Conservation (phyloP, 2,113 vertebrate genomes). For the Ciconia maguari region DNA sequence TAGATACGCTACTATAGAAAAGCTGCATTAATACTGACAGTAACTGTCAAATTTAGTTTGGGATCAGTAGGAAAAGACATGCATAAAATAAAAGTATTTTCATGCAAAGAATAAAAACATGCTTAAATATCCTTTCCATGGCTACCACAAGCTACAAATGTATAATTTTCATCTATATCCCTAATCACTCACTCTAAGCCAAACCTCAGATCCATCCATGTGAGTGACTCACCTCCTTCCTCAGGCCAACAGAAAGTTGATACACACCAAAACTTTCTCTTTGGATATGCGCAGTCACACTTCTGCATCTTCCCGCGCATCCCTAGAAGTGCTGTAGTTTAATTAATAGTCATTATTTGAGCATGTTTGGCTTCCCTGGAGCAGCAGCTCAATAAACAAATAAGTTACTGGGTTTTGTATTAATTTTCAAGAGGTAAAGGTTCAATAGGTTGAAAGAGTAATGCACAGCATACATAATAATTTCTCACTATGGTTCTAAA, state of each 20-base stretch:
- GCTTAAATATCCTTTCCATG: neutral
- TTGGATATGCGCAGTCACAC: neutral
- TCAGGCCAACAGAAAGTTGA: neutral
- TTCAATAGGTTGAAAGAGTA: neutral
- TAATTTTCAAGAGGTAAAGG: neutral
- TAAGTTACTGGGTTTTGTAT: neutral
- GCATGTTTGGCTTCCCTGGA: neutral
- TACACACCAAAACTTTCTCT: neutral
- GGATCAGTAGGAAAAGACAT: neutral
- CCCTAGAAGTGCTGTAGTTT: neutral
- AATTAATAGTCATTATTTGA: neutral
- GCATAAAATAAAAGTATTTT: neutral
- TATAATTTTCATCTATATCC: neutral
- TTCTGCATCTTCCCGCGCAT: neutral
- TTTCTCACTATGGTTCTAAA: neutral
- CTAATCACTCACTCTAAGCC: neutral
- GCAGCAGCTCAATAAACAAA: neutral
- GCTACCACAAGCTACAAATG: neutral
- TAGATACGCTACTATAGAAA: neutral
- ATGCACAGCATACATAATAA: neutral
- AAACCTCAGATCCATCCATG: neutral
- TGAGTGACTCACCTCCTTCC: neutral
- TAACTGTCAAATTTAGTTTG: neutral
- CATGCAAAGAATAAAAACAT: neutral
- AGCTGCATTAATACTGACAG: neutral